These are phyloP conservation scores for Mythimna impura DNA, from an alignment of 2,888 invertebrate genomes.

Conservation along the genomic window DNA sequence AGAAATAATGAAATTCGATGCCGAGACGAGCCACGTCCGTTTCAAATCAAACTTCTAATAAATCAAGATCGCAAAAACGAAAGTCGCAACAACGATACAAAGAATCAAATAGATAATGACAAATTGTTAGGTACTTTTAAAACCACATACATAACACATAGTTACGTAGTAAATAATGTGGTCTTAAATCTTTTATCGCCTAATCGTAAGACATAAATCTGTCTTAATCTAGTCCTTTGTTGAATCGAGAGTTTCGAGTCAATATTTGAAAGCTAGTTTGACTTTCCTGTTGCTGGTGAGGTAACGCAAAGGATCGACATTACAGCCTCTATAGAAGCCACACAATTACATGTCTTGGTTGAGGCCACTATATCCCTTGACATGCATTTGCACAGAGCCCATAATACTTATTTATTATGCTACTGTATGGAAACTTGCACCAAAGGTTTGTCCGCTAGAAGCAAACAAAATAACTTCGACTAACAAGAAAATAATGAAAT, in stretches of 20 bases:
- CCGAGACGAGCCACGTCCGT: neutral
- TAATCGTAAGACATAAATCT: slow-evolving; percentile 58
- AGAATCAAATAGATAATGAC: slow-evolving; percentile 56
- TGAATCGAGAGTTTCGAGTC: slow-evolving; percentile 26
- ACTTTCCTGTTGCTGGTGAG: slow-evolving; percentile 25
- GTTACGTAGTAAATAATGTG: slow-evolving; percentile 29
- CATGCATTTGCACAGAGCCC: neutral
- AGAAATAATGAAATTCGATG: slow-evolving; percentile 11
- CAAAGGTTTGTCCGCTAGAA: neutral
- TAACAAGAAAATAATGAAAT: slow-evolving; percentile 22
- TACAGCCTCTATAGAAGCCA: slow-evolving; percentile 4
- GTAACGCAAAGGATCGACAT: neutral
- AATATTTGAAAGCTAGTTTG: slow-evolving; percentile 50
- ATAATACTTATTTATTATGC: slow-evolving; percentile 21
- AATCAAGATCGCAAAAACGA: slow-evolving; percentile 78
- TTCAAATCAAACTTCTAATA: slow-evolving; percentile 62
- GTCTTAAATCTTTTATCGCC: slow-evolving; percentile 43
- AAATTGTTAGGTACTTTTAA: slow-evolving; percentile 45
- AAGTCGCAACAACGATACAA: slow-evolving; percentile 73
- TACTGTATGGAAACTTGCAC: neutral
- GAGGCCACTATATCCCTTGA: slow-evolving; percentile 5
- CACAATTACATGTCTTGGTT: neutral
- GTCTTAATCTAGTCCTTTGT: slow-evolving; percentile 52
- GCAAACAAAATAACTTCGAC: slow-evolving; percentile 11
- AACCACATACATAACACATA: slow-evolving; percentile 37